A percentile compares a stretch with the other conserved stretches of the same genome.
phyloP scores from a whole-genome alignment of 2,888 invertebrate species.

The Metalampra italica region DNA sequence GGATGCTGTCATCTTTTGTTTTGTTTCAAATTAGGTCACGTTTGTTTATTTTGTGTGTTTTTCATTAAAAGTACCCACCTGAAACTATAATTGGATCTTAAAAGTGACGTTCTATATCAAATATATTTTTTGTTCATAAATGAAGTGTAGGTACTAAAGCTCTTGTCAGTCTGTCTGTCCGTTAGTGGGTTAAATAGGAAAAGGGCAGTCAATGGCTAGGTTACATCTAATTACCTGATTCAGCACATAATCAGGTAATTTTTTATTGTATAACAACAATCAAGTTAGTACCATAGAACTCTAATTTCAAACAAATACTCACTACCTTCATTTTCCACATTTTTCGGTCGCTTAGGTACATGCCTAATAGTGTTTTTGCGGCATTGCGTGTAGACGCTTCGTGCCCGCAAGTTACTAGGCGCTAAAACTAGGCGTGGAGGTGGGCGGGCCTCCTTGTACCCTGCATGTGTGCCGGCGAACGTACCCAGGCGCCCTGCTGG shows the following conservation, averaged over 20 bases:
- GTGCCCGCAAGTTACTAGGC: conserved; percentile 58
- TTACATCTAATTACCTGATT: no score
- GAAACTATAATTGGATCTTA: no score
- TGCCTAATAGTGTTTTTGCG: conserved; percentile 53
- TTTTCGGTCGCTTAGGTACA: conserved; percentile 3
- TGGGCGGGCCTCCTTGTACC: conserved; percentile 45
- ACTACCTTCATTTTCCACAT: neutral
- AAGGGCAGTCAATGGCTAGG: no score
- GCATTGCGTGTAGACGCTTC: conserved; percentile 66
- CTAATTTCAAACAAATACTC: neutral
- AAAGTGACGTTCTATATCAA: no score
- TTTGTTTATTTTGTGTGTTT: neutral
- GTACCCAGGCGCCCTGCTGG: conserved; percentile 74
- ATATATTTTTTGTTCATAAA: no score
- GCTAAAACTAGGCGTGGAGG: conserved; percentile 61
- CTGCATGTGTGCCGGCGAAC: conserved; percentile 63
- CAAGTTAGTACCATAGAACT: no score
- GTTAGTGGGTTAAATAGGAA: no score
- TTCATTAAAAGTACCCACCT: no score
- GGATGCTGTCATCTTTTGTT: neutral
- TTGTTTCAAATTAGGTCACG: neutral
- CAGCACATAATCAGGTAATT: no score
- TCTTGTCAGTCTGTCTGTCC: no score
- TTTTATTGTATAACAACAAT: no score
- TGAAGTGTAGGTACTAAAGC: no score